Evolutionary conservation across 2,888 invertebrate genomes (phyloP).

Genomic region (Schizaphis graminum): DNA sequence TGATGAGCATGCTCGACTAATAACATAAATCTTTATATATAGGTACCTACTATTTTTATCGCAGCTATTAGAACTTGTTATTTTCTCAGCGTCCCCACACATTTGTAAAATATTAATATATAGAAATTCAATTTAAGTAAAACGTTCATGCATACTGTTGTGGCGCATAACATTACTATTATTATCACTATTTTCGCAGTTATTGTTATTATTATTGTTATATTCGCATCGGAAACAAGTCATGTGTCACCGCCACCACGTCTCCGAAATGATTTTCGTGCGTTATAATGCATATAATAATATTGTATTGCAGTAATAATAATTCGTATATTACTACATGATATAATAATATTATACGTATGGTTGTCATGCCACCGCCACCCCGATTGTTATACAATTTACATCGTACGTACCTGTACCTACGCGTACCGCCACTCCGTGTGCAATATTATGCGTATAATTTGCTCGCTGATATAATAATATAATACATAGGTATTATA

Average conservation of each 20-base stretch:
- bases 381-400: background rate
- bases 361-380: conserved; percentile 20
- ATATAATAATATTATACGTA: background rate
- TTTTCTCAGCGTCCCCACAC: too few species aligned
- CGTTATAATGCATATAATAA: background rate
- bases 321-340: background rate
- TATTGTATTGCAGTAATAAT: background rate
- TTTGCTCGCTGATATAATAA: background rate
- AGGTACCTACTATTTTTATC: background rate
- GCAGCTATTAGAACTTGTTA: background rate
- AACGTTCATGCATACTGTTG: background rate
- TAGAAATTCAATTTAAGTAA: background rate
- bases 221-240: background rate
- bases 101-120: background rate
- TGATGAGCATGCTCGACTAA: background rate
- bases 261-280: conserved; percentile 16
- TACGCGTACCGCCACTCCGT: background rate
- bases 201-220: background rate
- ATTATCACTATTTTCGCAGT: background rate
- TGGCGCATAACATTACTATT: background rate
- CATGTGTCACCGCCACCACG: background rate
- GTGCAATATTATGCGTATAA: background rate
- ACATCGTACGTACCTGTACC: conserved; percentile 1
- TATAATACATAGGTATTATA: background rate
- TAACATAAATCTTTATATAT: background rate